These are phyloP conservation scores for Melikaiella ostensackeni DNA, from an alignment of 2,888 invertebrate genomes.

Conservation along the genomic window DNA sequence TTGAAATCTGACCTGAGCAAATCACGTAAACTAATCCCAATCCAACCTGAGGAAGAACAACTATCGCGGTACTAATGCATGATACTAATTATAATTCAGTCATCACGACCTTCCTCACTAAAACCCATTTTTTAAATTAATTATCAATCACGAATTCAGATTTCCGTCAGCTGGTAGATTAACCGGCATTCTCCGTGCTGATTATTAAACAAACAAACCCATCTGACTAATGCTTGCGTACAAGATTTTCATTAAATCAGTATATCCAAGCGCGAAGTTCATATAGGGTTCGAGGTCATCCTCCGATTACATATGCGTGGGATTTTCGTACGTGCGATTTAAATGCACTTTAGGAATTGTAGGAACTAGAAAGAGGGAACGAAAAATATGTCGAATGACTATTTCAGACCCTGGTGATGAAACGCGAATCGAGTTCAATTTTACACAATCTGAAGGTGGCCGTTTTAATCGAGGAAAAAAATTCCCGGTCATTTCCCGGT, in stretches of 20 bases:
- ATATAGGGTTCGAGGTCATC: conserved; percentile 43
- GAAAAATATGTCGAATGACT: neutral
- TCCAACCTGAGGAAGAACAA: neutral
- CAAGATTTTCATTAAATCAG: conserved; percentile 35
- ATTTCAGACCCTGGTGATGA: neutral
- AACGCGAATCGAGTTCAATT: neutral
- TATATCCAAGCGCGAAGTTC: conserved; percentile 42
- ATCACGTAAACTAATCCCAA: neutral
- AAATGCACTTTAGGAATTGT: neutral
- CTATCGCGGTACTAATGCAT: neutral
- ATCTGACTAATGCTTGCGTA: conserved; percentile 13
- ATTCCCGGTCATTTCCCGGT: too few relatives aligned
- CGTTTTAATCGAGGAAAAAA: too few relatives aligned
- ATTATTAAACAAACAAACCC: conserved; percentile 24
- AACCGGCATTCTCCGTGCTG: conserved; percentile 28
- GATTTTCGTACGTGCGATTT: neutral
- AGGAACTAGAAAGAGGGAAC: neutral
- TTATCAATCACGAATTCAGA: conserved; percentile 14
- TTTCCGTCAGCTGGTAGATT: conserved; percentile 27
- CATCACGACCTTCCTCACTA: neutral
- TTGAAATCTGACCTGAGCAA: neutral
- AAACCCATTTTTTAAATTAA: neutral
- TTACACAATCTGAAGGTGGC: too few relatives aligned
- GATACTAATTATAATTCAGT: neutral
- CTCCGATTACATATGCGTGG: conserved; percentile 4